These are phyloP conservation scores for Clarias gariepinus DNA, from an alignment of 2,113 vertebrate genomes.

Conservation along the genomic window DNA sequence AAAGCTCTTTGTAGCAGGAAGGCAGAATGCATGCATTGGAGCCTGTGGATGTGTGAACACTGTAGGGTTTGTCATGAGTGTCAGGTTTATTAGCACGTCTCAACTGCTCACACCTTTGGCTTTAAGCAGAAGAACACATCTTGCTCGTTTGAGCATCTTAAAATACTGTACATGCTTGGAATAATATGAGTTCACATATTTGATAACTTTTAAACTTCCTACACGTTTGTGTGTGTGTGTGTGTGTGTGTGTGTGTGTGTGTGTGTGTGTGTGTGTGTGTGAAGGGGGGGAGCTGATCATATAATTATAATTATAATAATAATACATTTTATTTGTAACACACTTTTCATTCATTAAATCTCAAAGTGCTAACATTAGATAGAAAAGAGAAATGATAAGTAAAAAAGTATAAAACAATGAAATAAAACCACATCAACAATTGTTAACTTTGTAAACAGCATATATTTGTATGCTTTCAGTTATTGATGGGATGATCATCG, in stretches of 20 bases:
- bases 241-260: not conserved
- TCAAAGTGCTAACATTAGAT: too few species aligned
- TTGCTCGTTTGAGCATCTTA: too few species aligned
- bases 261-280: too few species aligned
- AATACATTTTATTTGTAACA: too few species aligned
- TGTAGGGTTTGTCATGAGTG: not conserved
- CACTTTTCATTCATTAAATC: too few species aligned
- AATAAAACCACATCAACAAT: too few species aligned
- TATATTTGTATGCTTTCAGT: not conserved
- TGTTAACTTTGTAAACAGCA: too few species aligned
- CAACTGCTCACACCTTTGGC: constrained; percentile 4
- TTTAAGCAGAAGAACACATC: not conserved
- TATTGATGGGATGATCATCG: too few species aligned
- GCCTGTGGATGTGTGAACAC: not conserved
- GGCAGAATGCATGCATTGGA: not conserved
- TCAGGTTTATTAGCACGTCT: not conserved
- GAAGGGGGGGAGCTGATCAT: not conserved
- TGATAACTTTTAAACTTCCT: not conserved
- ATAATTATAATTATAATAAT: too few species aligned
- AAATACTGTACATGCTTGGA: not conserved
- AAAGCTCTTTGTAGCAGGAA: not conserved
- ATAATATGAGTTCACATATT: not conserved
- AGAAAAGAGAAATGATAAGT: too few species aligned
- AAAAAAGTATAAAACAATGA: too few species aligned
- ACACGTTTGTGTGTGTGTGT: not conserved